A percentile compares a stretch with the other conserved stretches of the same genome.
phyloP scores from a whole-genome alignment of 1,140 invertebrate species.

The Gryllus bimaculatus region DNA sequence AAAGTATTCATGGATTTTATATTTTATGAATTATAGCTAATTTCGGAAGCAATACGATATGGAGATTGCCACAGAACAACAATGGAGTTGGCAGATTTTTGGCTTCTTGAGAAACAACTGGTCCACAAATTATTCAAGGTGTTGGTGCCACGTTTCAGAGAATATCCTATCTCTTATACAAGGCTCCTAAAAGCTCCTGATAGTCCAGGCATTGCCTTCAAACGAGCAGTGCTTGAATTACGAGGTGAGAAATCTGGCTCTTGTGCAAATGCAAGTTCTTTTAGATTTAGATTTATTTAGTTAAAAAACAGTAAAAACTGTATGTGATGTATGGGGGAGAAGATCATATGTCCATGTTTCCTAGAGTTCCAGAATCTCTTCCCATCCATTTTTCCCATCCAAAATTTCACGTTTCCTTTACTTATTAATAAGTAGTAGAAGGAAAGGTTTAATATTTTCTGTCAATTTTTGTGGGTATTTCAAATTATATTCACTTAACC shows the following conservation, averaged over 20 bases:
- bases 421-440: too few species aligned
- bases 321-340: too few species aligned
- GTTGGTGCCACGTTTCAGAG: conserved; percentile 68
- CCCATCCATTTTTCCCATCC: too few species aligned
- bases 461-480: too few species aligned
- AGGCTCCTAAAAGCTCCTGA: conserved; percentile 58
- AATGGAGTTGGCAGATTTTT: conserved; percentile 84
- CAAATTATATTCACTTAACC: too few species aligned
- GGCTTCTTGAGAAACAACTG: conserved; percentile 79
- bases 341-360: too few species aligned
- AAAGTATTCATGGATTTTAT: neutral
- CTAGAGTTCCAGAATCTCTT: too few species aligned
- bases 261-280: neutral
- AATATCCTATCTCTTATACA: conserved; percentile 60
- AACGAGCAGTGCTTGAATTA: conserved; percentile 64
- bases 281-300: too few species aligned
- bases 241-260: conserved; percentile 40
- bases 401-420: too few species aligned
- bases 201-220: conserved; percentile 43
- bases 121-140: conserved; percentile 92
- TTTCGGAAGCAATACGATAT: conserved; percentile 77
- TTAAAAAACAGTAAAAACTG: too few species aligned
- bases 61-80: conserved; percentile 73
- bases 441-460: too few species aligned
- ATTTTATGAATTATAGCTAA: conserved; percentile 43